Percentiles rank a stretch among this genome's conserved stretches.
Conservation (phyloP, 2,113 vertebrate genomes). For the Lophius piscatorius region DNA sequence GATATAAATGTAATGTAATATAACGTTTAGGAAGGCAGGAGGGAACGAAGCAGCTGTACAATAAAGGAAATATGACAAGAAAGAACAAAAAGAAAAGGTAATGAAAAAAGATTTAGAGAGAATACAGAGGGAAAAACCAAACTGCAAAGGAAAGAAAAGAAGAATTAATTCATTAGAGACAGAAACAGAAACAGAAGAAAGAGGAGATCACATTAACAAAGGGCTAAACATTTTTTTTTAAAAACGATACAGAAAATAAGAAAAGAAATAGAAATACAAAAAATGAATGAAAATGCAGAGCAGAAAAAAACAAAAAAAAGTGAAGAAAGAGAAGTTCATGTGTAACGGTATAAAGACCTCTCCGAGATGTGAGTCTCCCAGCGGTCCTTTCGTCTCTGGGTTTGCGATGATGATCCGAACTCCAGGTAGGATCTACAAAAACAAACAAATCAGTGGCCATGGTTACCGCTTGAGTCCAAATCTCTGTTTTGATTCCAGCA, state of each 20-base stretch:
- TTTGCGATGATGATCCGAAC: slow-evolving; percentile 99
- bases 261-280: background rate
- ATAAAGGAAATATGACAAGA: no score
- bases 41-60: no score
- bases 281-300: background rate
- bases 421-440: slow-evolving; percentile 90
- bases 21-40: no score
- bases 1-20: no score
- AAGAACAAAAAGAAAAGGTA: no score
- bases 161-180: no score
- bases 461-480: slow-evolving; percentile 16
- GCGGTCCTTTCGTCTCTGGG: slow-evolving; percentile 96
- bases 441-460: slow-evolving; percentile 1
- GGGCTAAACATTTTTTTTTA: background rate
- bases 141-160: no score
- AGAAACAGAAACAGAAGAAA: background rate
- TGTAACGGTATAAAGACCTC: no score
- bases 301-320: no score
- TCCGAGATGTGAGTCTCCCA: slow-evolving; percentile 97
- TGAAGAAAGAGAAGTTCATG: no score
- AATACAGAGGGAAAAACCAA: no score
- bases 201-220: background rate
- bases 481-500: background rate
- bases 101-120: no score
- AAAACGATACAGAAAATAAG: background rate